Percentiles rank a stretch among this genome's conserved stretches.
Conservation (phyloP, 2,888 invertebrate species). For the Eudemis profundana region DNA sequence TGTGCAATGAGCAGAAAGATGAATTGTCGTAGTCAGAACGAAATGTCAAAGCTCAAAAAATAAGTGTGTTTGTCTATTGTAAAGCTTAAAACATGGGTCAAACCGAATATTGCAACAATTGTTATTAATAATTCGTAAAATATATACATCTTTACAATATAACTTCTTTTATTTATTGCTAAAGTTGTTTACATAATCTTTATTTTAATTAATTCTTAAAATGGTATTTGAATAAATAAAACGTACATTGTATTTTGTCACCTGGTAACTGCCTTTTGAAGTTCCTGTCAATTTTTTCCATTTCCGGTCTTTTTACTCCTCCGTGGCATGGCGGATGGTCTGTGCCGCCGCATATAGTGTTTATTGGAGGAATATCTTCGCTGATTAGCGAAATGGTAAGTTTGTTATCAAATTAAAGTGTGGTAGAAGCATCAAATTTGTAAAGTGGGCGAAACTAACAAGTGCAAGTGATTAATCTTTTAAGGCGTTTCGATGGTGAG, state of each 20-base stretch:
- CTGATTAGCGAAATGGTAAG: conserved; percentile 82
- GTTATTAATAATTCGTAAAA: background rate
- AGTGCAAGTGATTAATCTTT: conserved; percentile 59
- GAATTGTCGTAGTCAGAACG: conserved; percentile 3
- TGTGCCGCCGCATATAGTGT: conserved; percentile 77
- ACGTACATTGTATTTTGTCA: conserved; percentile 47
- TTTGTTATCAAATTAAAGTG: conserved; percentile 56
- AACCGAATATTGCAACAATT: background rate
- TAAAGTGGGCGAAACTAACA: conserved; percentile 52
- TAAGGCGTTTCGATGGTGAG: conserved; percentile 41
- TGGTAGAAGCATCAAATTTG: conserved; percentile 42
- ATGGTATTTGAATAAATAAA: background rate
- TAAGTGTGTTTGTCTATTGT: conserved; percentile 30
- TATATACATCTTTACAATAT: no score
- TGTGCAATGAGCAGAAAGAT: conserved; percentile 14
- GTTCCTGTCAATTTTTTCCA: conserved; percentile 65
- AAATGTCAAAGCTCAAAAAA: conserved; percentile 24
- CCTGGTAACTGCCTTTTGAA: conserved; percentile 65
- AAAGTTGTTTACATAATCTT: background rate
- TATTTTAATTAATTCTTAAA: background rate
- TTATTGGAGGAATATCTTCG: conserved; percentile 79
- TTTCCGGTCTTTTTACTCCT: conserved; percentile 84
- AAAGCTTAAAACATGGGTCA: conserved; percentile 37
- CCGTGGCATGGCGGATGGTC: conserved; percentile 86
- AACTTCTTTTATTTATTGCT: background rate